Base-by-base conservation (phyloP, 2,888 invertebrate species). In the Brachyptera putata region DNA sequence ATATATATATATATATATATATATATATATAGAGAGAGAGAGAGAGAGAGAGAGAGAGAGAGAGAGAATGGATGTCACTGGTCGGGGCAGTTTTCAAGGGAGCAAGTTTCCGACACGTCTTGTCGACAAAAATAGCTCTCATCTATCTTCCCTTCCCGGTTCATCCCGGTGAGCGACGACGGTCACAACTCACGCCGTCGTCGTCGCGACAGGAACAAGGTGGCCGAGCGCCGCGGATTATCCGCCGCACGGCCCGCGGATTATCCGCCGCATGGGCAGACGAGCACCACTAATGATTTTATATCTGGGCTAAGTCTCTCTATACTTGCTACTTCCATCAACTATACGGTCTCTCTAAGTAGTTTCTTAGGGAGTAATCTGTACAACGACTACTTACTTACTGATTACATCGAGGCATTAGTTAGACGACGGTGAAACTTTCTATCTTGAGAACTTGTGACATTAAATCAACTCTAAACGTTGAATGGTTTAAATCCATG, bases 91-190 rank as follows among this genome's bases (percentile, higher is more conserved):
- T n/a, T n/a, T n/a, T n/a, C n/a, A n/a, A n/a, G n/a, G n/a, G n/a
- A n/a, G n/a, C n/a, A n/a, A n/a, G n/a, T n/a, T n/a, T n/a, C n/a
- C n/a, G n/a, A n/a, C n/a, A n/a, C n/a, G n/a, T 16, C 24, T 21
- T 46, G 46, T 46, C 46, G 21, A 24, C 46, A 46, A 46, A 46
- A 46, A 46, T 46, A 24, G 46, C 46, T n/a, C 21, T 46, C 46
- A 46, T 46, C 24, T 24, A 46, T 46, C 46, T 46, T 46, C 46
- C 46, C 46, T 46, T 24, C 46, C 46, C 22, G 46, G 11, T 46
- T 46, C 46, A 46, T 46, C 46, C 46, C n/a, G 46, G 21, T 46
- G 24, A 46, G 46, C 46, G 21, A 21, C 21, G 46, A 46, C 21
- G 46, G 46, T 46, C 46, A 46, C 46, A 46, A 46, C 46, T 46